These are phyloP conservation scores for Gymnoscelis rufifasciata DNA, from an alignment of 2,888 invertebrate genomes.

Conservation along the genomic window DNA sequence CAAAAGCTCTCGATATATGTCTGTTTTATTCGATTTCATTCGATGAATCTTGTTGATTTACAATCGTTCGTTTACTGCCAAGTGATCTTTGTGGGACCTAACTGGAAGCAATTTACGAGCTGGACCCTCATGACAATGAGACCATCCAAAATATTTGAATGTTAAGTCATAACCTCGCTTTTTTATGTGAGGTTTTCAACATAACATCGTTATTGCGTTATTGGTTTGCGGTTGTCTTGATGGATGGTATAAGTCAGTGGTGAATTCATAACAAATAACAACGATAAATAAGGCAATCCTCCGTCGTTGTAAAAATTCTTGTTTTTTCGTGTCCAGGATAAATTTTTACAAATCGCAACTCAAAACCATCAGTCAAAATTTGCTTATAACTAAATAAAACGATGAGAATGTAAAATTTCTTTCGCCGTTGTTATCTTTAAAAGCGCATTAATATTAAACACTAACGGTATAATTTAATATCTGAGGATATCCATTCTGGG, in stretches of 20 bases:
- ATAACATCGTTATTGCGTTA: slow-evolving; percentile 47
- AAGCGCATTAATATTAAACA: slow-evolving; percentile 15
- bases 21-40: slow-evolving; percentile 62
- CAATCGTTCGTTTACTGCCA: slow-evolving; percentile 71
- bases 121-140: slow-evolving; percentile 58
- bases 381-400: not conserved
- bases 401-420: slow-evolving; percentile 1
- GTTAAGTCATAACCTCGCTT: slow-evolving; percentile 56
- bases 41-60: slow-evolving; percentile 72
- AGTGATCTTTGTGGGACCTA: slow-evolving; percentile 73
- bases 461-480: slow-evolving; percentile 16
- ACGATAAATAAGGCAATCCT: slow-evolving; percentile 8
- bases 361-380: not conserved
- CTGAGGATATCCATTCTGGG: slow-evolving; percentile 24
- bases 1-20: slow-evolving; percentile 48
- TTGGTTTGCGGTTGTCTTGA: slow-evolving; percentile 38
- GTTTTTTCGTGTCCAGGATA: not conserved
- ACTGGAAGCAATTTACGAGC: slow-evolving; percentile 71
- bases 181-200: slow-evolving; percentile 37
- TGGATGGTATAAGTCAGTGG: slow-evolving; percentile 18
- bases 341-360: not conserved
- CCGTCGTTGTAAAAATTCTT: not conserved
- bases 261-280: slow-evolving; percentile 21
- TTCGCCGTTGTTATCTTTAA: slow-evolving; percentile 13
- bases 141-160: slow-evolving; percentile 67